phyloP scores from a whole-genome alignment of 2,113 vertebrate species.

The Vidua macroura region DNA sequence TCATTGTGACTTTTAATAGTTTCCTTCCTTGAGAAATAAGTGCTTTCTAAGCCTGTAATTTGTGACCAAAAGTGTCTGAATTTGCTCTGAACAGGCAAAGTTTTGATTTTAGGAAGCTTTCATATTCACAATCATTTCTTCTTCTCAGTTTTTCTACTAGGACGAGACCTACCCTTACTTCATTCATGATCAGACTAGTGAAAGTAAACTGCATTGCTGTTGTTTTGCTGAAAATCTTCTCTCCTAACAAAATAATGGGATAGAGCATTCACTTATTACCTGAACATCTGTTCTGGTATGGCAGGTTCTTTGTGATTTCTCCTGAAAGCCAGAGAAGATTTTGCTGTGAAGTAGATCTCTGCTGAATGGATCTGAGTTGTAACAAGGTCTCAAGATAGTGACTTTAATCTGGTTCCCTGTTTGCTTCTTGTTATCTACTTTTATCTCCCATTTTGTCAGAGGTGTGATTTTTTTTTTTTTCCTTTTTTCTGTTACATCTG shows the following conservation, averaged over 20 bases:
- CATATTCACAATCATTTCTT: not conserved
- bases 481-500: not conserved
- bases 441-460: slow-evolving; percentile 22
- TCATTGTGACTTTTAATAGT: not conserved
- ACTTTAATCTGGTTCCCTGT: slow-evolving; percentile 29
- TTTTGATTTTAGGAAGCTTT: not conserved
- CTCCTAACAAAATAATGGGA: not conserved
- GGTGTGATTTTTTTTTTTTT: not conserved
- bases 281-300: not conserved
- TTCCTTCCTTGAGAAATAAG: not conserved
- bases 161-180: not conserved
- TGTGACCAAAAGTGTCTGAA: not conserved
- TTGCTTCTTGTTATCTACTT: slow-evolving; percentile 7
- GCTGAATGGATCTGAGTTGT: not conserved
- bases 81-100: not conserved
- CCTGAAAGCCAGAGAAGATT: not conserved
- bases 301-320: not conserved
- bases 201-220: not conserved
- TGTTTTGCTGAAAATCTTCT: not conserved
- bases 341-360: not conserved
- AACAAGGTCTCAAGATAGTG: slow-evolving; percentile 16
- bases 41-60: not conserved
- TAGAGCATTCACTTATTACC: not conserved
- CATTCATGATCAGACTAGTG: not conserved
- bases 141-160: not conserved